phyloP scores from a whole-genome alignment of 2,888 invertebrate genomes.

The Abrostola tripartita region DNA sequence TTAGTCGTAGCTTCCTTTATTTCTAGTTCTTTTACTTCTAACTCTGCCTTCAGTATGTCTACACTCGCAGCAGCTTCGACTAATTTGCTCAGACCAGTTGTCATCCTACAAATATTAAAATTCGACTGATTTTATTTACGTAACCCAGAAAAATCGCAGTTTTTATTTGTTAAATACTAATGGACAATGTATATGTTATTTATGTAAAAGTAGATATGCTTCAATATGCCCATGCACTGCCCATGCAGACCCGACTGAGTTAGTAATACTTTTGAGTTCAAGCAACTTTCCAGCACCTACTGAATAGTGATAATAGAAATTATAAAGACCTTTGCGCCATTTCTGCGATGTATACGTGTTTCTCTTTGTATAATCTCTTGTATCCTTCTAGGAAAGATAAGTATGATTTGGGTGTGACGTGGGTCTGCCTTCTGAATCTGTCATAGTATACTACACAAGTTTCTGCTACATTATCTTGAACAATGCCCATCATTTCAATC shows the following conservation, averaged over 20 bases:
- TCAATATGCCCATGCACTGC: too few relatives aligned
- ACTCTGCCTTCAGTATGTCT: conserved; percentile 92
- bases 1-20: conserved; percentile 93
- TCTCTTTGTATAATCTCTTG: conserved; percentile 92
- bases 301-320: background rate
- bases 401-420: conserved; percentile 97
- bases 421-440: conserved; percentile 93
- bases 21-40: conserved; percentile 93
- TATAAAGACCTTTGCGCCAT: conserved; percentile 88
- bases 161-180: too few relatives aligned
- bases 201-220: too few relatives aligned
- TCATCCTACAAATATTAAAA: conserved; percentile 89
- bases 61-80: conserved; percentile 96
- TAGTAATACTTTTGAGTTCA: too few relatives aligned
- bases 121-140: background rate
- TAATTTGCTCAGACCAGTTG: conserved; percentile 94
- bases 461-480: conserved; percentile 94
- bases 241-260: too few relatives aligned
- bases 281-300: background rate
- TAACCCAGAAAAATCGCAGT: too few relatives aligned
- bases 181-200: too few relatives aligned
- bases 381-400: conserved; percentile 95
- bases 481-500: conserved; percentile 94
- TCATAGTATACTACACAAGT: conserved; percentile 93
- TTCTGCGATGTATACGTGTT: conserved; percentile 91